Percentiles rank a stretch among this genome's conserved stretches.
Evolutionary conservation across 2,113 vertebrate species (phyloP).

Genomic region (Rhipidura dahli): DNA sequence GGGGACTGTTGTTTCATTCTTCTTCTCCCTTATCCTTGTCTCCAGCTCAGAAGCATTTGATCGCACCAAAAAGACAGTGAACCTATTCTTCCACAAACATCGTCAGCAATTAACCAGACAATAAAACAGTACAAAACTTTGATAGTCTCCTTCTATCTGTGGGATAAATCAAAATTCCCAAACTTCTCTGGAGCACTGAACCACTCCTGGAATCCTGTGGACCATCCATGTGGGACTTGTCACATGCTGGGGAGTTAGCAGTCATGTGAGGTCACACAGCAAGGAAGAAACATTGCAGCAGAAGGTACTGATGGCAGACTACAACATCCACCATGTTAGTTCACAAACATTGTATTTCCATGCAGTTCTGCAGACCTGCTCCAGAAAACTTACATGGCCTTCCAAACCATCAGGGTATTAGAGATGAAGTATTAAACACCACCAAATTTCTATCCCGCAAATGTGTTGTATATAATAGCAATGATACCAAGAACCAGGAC

Average conservation of each 20-base stretch:
- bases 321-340: neutral
- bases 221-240: neutral
- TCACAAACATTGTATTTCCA: neutral
- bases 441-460: neutral
- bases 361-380: neutral
- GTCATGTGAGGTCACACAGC: neutral
- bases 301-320: neutral
- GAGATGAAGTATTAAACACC: neutral
- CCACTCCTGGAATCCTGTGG: neutral
- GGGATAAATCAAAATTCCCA: neutral
- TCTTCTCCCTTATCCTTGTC: neutral
- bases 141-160: constrained; percentile 8
- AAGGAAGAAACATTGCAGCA: neutral
- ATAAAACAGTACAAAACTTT: constrained; percentile 3
- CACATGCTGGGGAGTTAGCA: neutral
- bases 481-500: neutral
- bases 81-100: constrained; percentile 25
- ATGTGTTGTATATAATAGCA: neutral
- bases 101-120: neutral
- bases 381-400: neutral
- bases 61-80: neutral
- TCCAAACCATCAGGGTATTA: neutral
- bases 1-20: neutral
- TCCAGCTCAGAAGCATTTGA: constrained; percentile 2
- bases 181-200: neutral